Conservation (phyloP, 30 jellyfish, hydroid and myxozoan genomes). For the Chrysaora quinquecirrha region DNA sequence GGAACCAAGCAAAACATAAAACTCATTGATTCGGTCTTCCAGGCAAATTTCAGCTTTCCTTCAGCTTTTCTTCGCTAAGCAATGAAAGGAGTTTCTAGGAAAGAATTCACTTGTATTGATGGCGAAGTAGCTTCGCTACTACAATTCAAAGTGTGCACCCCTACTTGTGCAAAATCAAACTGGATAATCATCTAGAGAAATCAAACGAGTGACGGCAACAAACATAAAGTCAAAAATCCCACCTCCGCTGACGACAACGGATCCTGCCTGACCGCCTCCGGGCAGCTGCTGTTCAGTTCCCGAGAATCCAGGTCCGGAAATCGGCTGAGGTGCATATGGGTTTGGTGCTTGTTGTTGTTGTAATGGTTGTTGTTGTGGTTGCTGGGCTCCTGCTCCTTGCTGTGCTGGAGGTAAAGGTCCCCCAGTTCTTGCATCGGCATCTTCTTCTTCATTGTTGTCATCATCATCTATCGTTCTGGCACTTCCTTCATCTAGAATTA, state of each 20-base stretch:
- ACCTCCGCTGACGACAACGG: slow-evolving; percentile 61
- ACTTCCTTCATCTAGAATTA: slow-evolving; percentile 55
- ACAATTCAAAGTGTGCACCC: too few relatives aligned
- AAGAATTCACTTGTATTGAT: too few relatives aligned
- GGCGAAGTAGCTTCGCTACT: too few relatives aligned
- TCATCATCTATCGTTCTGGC: slow-evolving; percentile 60
- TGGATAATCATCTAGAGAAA: too few relatives aligned
- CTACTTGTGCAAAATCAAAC: too few relatives aligned
- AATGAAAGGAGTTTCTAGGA: too few relatives aligned
- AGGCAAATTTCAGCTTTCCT: too few relatives aligned
- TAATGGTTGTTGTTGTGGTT: slow-evolving; percentile 30
- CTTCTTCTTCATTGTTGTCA: slow-evolving; percentile 49
- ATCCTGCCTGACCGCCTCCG: slow-evolving; percentile 51
- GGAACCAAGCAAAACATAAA: too few relatives aligned
- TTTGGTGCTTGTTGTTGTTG: slow-evolving; percentile 36
- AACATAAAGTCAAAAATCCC: too few relatives aligned
- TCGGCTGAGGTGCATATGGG: slow-evolving; percentile 38
- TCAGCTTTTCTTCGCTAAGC: too few relatives aligned
- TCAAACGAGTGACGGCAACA: too few relatives aligned
- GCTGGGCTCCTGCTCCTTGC: slow-evolving; percentile 24
- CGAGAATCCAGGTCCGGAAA: slow-evolving; percentile 47
- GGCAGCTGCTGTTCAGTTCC: slow-evolving; percentile 64
- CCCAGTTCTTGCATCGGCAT: slow-evolving; percentile 64
- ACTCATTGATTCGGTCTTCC: too few relatives aligned
- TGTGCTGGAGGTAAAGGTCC: slow-evolving; percentile 47